A percentile compares a stretch with the other conserved stretches of the same genome.
Evolutionary conservation across 2,888 invertebrate species (phyloP).

Genomic region (Congeria kusceri): DNA sequence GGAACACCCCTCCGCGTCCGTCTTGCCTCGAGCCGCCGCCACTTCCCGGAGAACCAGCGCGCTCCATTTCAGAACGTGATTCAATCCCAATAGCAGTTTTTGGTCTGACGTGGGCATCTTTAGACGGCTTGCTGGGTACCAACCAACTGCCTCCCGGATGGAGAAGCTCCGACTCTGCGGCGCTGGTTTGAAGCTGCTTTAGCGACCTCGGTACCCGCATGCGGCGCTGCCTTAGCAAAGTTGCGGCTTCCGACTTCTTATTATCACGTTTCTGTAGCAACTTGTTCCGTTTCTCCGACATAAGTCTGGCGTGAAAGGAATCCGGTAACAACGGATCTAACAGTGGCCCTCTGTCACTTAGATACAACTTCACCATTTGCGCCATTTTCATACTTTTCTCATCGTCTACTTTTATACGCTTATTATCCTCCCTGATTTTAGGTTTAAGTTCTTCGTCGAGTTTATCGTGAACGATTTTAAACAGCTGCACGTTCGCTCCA

Average conservation of each 20-base stretch:
- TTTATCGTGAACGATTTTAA: conserved; percentile 64
- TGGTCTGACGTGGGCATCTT: conserved; percentile 52
- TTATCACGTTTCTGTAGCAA: conserved; percentile 53
- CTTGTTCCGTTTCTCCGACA: conserved; percentile 65
- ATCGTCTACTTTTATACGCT: conserved; percentile 52
- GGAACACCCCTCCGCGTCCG: conserved; percentile 47
- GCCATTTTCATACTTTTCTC: conserved; percentile 61
- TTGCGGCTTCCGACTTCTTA: conserved; percentile 55
- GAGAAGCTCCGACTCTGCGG: conserved; percentile 72
- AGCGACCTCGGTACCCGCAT: conserved; percentile 69
- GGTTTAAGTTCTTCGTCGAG: conserved; percentile 66
- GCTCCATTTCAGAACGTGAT: conserved; percentile 23
- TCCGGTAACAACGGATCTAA: conserved; percentile 79
- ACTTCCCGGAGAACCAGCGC: conserved; percentile 37
- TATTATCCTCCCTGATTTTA: conserved; percentile 39
- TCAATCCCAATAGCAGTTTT: conserved; percentile 63
- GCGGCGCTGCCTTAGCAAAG: conserved; percentile 47
- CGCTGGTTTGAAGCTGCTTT: conserved; percentile 71
- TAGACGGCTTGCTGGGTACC: conserved; percentile 26
- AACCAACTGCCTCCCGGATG: conserved; percentile 38
- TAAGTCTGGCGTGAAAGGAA: conserved; percentile 74
- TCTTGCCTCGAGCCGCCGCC: conserved; percentile 23
- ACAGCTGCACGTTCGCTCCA: conserved; percentile 66
- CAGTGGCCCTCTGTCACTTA: conserved; percentile 75
- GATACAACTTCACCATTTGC: conserved; percentile 76